These are phyloP conservation scores for Choreutis nemorana DNA, from an alignment of 2,888 invertebrate genomes.

Conservation along the genomic window DNA sequence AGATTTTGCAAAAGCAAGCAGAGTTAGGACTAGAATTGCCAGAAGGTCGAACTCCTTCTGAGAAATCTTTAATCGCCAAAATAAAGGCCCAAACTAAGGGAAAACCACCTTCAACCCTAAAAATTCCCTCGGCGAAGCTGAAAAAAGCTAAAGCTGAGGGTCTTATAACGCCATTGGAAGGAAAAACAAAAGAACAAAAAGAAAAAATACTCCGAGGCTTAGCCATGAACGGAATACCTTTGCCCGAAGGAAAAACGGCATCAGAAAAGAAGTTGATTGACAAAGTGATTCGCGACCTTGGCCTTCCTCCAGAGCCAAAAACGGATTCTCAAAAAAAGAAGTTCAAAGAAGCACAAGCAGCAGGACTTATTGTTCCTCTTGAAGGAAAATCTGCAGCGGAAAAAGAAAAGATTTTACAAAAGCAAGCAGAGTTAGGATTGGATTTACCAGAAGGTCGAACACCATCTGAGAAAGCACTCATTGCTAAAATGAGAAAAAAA, in stretches of 20 bases:
- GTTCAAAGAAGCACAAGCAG: slow-evolving; percentile 15
- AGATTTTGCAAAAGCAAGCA: slow-evolving; percentile 10
- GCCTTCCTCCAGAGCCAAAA: slow-evolving; percentile 15
- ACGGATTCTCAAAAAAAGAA: slow-evolving; percentile 12
- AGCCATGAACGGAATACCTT: slow-evolving; percentile 12
- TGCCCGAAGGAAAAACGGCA: slow-evolving; percentile 17
- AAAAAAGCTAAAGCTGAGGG: slow-evolving; percentile 16
- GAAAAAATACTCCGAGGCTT: slow-evolving; percentile 26
- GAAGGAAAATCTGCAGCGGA: slow-evolving; percentile 18
- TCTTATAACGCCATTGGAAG: slow-evolving; percentile 20
- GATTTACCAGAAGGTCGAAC: slow-evolving; percentile 7
- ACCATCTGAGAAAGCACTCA: slow-evolving; percentile 7
- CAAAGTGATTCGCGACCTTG: slow-evolving; percentile 13
- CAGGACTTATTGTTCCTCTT: slow-evolving; percentile 16
- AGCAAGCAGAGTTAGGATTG: slow-evolving; percentile 17
- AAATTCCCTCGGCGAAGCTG: slow-evolving; percentile 13
- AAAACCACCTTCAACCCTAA: slow-evolving; percentile 5
- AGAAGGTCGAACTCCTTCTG: slow-evolving; percentile 13
- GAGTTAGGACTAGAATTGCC: slow-evolving; percentile 10
- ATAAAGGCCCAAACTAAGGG: neutral
- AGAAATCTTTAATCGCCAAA: slow-evolving; percentile 14
- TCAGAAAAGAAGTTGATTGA: slow-evolving; percentile 17
- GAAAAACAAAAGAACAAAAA: slow-evolving; percentile 21
- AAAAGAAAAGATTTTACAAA: slow-evolving; percentile 17
- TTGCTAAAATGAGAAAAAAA: slow-evolving; percentile 6